Evolutionary conservation across 1,140 invertebrate species (phyloP).

Genomic region (Anthonomus grandis): DNA sequence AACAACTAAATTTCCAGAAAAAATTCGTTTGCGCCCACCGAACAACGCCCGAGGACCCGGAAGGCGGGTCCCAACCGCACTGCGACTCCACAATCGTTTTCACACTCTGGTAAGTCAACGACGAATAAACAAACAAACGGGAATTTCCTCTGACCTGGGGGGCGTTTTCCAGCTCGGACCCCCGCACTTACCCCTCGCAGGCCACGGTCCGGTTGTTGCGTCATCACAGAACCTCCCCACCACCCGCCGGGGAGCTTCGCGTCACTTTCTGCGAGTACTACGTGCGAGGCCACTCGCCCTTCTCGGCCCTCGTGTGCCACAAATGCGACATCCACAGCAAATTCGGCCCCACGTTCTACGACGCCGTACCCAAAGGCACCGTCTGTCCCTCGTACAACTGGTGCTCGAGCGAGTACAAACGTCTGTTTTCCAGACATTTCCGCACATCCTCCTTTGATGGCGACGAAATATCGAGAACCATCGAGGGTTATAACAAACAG

Average conservation of each 20-base stretch:
- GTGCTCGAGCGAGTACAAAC: slow-evolving; percentile 10
- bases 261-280: slow-evolving; percentile 3
- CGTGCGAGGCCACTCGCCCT: slow-evolving; percentile 9
- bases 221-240: slow-evolving; percentile 9
- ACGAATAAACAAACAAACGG: not conserved
- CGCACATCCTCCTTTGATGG: no score
- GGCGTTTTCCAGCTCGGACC: slow-evolving; percentile 6
- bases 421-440: no score
- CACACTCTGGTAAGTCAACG: not conserved
- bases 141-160: not conserved
- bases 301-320: slow-evolving; percentile 13
- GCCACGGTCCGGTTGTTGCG: slow-evolving; percentile 13
- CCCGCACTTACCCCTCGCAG: slow-evolving; percentile 7
- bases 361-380: not conserved
- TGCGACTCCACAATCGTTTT: not conserved
- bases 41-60: no score
- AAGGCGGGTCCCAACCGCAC: no score
- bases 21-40: not conserved
- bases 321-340: slow-evolving; percentile 10
- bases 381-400: slow-evolving; percentile 15
- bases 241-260: not conserved
- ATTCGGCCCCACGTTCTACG: slow-evolving; percentile 5
- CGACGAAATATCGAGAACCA: no score
- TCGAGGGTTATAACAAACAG: not conserved
- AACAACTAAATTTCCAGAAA: no score